Percentiles rank a stretch among this genome's conserved stretches.
Evolutionary conservation across 92 coral and sea anemone species (phyloP).

Genomic region (Heliopora coerulea): DNA sequence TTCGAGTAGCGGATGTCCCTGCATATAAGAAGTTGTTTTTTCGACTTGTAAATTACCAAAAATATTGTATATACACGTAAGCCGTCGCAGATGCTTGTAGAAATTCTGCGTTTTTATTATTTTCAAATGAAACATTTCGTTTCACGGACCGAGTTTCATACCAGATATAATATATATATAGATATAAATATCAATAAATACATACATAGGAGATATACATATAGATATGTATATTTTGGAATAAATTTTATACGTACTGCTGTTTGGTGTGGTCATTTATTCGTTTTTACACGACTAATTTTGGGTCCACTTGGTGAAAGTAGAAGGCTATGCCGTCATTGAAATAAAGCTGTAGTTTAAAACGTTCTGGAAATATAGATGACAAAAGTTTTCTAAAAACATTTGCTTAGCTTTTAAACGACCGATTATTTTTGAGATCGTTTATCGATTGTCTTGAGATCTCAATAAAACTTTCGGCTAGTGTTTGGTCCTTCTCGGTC

Average conservation of each 20-base stretch:
- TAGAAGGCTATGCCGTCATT: too few relatives aligned
- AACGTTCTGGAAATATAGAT: too few relatives aligned
- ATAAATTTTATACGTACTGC: slow-evolving; percentile 35
- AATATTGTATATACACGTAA: slow-evolving; percentile 18
- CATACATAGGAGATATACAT: slow-evolving; percentile 32
- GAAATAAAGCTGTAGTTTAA: too few relatives aligned
- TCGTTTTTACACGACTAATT: too few relatives aligned
- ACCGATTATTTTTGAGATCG: too few relatives aligned
- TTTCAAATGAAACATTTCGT: slow-evolving; percentile 27
- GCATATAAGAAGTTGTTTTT: slow-evolving; percentile 10
- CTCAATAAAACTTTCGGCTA: too few relatives aligned
- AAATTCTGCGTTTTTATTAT: slow-evolving; percentile 32
- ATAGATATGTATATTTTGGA: slow-evolving; percentile 42
- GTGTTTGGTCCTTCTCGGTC: too few relatives aligned
- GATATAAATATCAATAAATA: slow-evolving; percentile 15
- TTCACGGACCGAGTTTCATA: slow-evolving; percentile 30
- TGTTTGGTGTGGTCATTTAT: too few relatives aligned
- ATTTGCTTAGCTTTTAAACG: too few relatives aligned
- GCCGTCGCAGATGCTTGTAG: slow-evolving; percentile 29
- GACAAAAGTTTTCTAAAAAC: too few relatives aligned
- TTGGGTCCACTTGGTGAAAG: too few relatives aligned
- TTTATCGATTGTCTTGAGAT: too few relatives aligned
- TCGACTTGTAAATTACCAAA: slow-evolving; percentile 34
- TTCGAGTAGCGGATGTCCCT: not conserved
- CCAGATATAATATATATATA: slow-evolving; percentile 36